Conservation (phyloP, 2,888 invertebrate species). For the Autographa gamma region DNA sequence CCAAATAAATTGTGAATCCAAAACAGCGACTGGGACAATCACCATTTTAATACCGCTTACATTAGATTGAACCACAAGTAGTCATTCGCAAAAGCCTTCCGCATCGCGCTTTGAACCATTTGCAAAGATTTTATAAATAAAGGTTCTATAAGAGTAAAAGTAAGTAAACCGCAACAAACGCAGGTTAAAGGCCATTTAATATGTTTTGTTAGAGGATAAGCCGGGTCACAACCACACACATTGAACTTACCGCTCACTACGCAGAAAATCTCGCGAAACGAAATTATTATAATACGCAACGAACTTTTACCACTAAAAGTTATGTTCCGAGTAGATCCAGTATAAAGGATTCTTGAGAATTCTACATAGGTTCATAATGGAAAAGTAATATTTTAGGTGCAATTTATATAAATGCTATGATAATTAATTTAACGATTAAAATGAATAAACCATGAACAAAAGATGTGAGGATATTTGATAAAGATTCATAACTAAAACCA, state of each 20-base stretch:
- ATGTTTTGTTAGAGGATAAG: not conserved
- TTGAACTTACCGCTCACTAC: slow-evolving; percentile 3
- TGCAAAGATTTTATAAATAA: not conserved
- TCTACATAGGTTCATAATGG: no score
- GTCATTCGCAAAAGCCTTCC: no score
- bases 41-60: no score
- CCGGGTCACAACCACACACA: slow-evolving; percentile 5
- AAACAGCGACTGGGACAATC: no score
- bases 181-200: not conserved
- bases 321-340: not conserved
- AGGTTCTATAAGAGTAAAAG: not conserved
- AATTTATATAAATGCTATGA: no score
- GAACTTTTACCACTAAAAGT: not conserved
- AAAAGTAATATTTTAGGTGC: no score
- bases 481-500: no score
- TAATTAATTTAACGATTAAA: no score
- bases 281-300: slow-evolving; percentile 9
- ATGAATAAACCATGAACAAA: no score
- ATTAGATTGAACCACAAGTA: no score
- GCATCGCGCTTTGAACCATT: not conserved
- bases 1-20: no score
- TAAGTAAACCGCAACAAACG: not conserved
- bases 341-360: not conserved
- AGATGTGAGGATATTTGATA: no score
- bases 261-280: slow-evolving; percentile 8